Evolutionary conservation across 1,140 invertebrate genomes (phyloP).

Genomic region (Lepidostoma basale): DNA sequence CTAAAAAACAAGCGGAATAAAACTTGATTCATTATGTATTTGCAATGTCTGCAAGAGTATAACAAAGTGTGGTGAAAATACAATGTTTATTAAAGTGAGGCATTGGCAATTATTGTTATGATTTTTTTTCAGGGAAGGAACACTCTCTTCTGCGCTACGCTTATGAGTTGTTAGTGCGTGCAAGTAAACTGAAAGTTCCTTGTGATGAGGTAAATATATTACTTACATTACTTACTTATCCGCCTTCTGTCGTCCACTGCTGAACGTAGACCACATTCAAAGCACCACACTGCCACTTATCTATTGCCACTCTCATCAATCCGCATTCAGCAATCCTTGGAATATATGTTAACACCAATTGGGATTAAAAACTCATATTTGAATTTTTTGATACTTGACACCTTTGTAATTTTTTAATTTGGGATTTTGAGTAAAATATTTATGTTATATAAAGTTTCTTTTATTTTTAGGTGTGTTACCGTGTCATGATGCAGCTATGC

Average conservation of each 20-base stretch:
- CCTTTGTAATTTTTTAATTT: neutral
- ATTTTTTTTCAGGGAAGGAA: conserved; percentile 66
- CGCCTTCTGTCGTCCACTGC: too few relatives aligned
- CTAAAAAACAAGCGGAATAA: too few relatives aligned
- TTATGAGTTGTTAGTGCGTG: conserved; percentile 84
- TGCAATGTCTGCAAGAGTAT: neutral
- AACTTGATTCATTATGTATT: neutral
- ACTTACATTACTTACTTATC: too few relatives aligned
- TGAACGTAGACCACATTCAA: too few relatives aligned
- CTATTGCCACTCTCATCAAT: too few relatives aligned
- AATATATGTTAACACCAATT: too few relatives aligned
- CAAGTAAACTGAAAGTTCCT: conserved; percentile 80
- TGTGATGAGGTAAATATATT: conserved; percentile 85
- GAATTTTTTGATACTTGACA: too few relatives aligned
- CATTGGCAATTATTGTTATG: too few relatives aligned
- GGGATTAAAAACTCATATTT: too few relatives aligned
- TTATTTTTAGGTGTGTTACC: conserved; percentile 83
- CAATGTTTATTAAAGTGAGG: neutral
- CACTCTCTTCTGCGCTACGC: conserved; percentile 81
- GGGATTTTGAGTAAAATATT: neutral
- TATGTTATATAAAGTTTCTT: neutral
- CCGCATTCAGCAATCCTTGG: too few relatives aligned
- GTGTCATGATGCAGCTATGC: conserved; percentile 98
- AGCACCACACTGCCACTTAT: too few relatives aligned
- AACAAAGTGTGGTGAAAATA: neutral